Conservation (phyloP, 2,888 invertebrate species). For the Rhogogaster chlorosoma region DNA sequence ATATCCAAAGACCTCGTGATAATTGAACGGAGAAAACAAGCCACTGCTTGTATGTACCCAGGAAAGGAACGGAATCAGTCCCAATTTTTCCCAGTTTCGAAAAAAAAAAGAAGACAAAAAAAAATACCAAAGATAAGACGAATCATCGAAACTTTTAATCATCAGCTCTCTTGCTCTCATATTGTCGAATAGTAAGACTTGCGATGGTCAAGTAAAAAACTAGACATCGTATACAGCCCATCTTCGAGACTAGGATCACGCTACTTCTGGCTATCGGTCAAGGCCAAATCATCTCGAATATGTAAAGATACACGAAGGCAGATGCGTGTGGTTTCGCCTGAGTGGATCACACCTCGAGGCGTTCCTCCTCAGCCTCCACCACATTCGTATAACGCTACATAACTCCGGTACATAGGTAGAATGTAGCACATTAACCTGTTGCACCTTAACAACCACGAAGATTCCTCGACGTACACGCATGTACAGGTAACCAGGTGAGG, state of each 20-base stretch:
- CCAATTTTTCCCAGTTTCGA: neutral
- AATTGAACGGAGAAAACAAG: too few relatives aligned
- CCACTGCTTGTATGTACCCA: neutral
- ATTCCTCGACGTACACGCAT: slow-evolving; percentile 26
- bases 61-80: neutral
- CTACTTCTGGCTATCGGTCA: slow-evolving; percentile 33
- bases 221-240: neutral
- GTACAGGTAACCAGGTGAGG: neutral
- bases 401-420: slow-evolving; percentile 8
- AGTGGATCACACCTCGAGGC: slow-evolving; percentile 18
- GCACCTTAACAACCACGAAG: slow-evolving; percentile 29
- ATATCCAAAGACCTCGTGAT: neutral
- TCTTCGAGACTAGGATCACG: neutral
- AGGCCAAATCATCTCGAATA: slow-evolving; percentile 22
- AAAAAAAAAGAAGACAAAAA: too few relatives aligned
- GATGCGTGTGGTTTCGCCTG: neutral
- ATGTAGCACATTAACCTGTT: slow-evolving; percentile 48
- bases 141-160: neutral
- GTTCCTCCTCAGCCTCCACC: neutral
- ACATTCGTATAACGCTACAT: slow-evolving; percentile 40
- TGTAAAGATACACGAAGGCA: neutral
- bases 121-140: neutral
- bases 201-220: neutral
- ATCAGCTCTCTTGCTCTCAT: neutral
- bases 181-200: neutral